Evolutionary conservation across 2,888 invertebrate genomes (phyloP).

Genomic region (Sphinx pinastri): DNA sequence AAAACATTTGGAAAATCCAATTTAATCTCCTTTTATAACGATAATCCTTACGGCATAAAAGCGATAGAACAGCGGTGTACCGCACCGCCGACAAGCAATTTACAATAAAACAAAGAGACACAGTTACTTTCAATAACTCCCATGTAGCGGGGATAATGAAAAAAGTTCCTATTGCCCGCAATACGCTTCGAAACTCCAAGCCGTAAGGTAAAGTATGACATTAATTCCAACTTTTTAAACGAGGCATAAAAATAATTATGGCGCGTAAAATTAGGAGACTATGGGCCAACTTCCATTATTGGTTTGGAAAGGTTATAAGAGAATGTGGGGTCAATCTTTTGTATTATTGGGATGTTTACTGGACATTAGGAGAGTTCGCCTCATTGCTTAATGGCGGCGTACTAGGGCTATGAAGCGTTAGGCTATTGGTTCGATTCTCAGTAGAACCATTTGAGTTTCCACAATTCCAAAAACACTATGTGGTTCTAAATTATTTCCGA

Average conservation of each 20-base stretch:
- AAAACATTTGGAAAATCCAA: not conserved
- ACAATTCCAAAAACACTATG: too few relatives aligned
- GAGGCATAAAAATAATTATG: constrained; percentile 29
- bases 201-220: constrained; percentile 41
- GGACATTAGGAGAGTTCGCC: too few relatives aligned
- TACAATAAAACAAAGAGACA: constrained; percentile 71
- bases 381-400: too few relatives aligned
- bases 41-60: not conserved
- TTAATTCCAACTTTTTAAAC: constrained; percentile 44
- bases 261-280: constrained; percentile 10
- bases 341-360: too few relatives aligned
- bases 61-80: constrained; percentile 31
- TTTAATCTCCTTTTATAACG: not conserved
- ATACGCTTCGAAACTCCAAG: constrained; percentile 43
- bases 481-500: too few relatives aligned
- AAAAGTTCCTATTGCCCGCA: constrained; percentile 78
- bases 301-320: not conserved
- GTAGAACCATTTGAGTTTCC: too few relatives aligned
- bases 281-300: constrained; percentile 9
- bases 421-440: too few relatives aligned
- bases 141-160: constrained; percentile 71
- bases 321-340: not conserved
- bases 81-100: constrained; percentile 50
- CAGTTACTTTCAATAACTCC: constrained; percentile 79
- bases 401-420: too few relatives aligned